Evolutionary conservation across 2,888 invertebrate species (phyloP), one percentile per base, ranked within the genome.

Genomic region (Amitus sp.): DNA sequence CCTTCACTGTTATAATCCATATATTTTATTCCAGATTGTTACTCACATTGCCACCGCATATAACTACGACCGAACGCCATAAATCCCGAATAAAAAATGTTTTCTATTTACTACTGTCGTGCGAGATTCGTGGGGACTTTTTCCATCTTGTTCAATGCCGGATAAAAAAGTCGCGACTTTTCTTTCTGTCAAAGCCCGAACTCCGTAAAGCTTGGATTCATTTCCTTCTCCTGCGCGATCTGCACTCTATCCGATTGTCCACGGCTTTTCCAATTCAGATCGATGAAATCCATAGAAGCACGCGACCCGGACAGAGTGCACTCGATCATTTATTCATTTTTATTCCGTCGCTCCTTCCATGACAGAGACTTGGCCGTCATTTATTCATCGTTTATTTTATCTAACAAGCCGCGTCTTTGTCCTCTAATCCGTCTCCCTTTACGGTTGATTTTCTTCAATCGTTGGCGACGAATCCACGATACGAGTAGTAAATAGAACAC

Each of bases 11-110:
- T 78, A 73, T 78, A 79, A 79, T 76, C 76, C 75, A 76, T 75
- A 76, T 73, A 80, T 79, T 79, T 79, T 73, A 74, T 81, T 80
- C 78, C 79, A 80, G 79, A 80, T 80, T 78, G 72, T 75, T 74
- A 77, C 70, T 76, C 72, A 75, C 72, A 72, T 73, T 73, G 73
- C 69, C 71, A 73, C 70, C 74, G 71, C 70, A 74, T n/a, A n/a
- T 71, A 72, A 73, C 72, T 72, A 70, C 64, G 70, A 73, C 61
- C 67, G 62, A 67, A 66, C 66, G 63, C 60, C 68, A 70, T 73
- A 70, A 70, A 72, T 61, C 70, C 68, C 65, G 62, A 68, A 68
- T 69, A 61, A 55, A 39, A 46, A 45, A 37, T 33, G 4, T 37
- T 12, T 67, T 74, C 68, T 72, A 68, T 69, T 72, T 69, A 58